Percentiles rank a stretch among this genome's conserved stretches.
phyloP scores from a whole-genome alignment of 2,888 invertebrate genomes.

The Ophioninae sp. region DNA sequence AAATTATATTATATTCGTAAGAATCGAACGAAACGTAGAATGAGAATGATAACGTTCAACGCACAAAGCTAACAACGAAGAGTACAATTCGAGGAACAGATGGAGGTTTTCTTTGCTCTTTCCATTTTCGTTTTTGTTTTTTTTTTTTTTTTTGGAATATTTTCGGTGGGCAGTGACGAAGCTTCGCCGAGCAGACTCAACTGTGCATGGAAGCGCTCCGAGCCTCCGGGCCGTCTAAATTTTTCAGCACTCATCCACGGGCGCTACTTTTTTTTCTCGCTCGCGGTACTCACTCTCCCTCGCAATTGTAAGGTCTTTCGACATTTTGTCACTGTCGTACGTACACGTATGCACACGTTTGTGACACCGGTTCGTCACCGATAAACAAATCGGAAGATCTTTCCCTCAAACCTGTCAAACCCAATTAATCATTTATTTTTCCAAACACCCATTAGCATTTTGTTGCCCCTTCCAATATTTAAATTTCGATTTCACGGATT shows the following conservation, averaged over 20 bases:
- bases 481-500: background rate
- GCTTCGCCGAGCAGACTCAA: slow-evolving; percentile 49
- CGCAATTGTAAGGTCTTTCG: slow-evolving; percentile 56
- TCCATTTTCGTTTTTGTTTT: slow-evolving; percentile 36
- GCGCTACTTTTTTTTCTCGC: slow-evolving; percentile 21
- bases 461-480: background rate
- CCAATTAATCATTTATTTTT: background rate
- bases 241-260: slow-evolving; percentile 23
- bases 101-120: slow-evolving; percentile 35
- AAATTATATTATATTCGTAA: slow-evolving; percentile 40
- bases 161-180: slow-evolving; percentile 64
- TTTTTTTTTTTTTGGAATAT: slow-evolving; percentile 62
- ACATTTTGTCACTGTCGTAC: slow-evolving; percentile 62
- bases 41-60: slow-evolving; percentile 37
- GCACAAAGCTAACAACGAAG: slow-evolving; percentile 39
- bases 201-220: slow-evolving; percentile 60
- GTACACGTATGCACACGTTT: slow-evolving; percentile 60
- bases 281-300: slow-evolving; percentile 30
- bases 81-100: slow-evolving; percentile 49
- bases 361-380: background rate
- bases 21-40: background rate
- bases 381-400: no score
- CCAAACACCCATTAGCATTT: no score
- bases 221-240: slow-evolving; percentile 50
- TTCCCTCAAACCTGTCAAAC: background rate